Conservation (phyloP, 2,888 invertebrate species). For the Brachyptera risi region DNA sequence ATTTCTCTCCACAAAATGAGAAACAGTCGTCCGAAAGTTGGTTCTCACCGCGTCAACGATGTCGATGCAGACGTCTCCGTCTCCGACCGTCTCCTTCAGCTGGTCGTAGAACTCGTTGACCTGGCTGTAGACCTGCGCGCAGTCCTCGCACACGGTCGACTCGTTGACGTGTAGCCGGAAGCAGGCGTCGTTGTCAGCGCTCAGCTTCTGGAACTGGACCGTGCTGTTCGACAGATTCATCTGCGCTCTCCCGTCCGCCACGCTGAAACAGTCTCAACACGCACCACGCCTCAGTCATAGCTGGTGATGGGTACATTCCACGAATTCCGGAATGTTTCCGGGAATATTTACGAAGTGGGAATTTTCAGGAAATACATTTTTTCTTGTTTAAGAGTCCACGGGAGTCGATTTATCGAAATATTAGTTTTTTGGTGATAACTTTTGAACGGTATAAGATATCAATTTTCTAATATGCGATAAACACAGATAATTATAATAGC, state of each 20-base stretch:
- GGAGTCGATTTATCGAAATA: too few relatives aligned
- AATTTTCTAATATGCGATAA: too few relatives aligned
- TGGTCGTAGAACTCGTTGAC: conserved; percentile 56
- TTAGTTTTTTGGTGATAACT: too few relatives aligned
- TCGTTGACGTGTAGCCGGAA: conserved; percentile 30
- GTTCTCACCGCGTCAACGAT: conserved; percentile 62
- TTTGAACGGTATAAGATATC: too few relatives aligned
- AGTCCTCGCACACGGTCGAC: conserved; percentile 49
- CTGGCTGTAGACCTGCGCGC: conserved; percentile 51
- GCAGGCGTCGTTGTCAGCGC: conserved; percentile 35
- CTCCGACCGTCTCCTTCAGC: conserved; percentile 54
- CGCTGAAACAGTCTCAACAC: conserved; percentile 51
- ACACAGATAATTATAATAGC: too few relatives aligned
- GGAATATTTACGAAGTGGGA: neutral
- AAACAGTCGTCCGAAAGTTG: too few relatives aligned
- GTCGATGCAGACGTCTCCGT: conserved; percentile 62
- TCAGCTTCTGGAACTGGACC: conserved; percentile 43
- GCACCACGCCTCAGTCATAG: too few relatives aligned
- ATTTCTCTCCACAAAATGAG: too few relatives aligned
- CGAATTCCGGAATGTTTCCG: too few relatives aligned
- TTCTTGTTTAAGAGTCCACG: too few relatives aligned
- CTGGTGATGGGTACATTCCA: too few relatives aligned
- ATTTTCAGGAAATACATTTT: too few relatives aligned
- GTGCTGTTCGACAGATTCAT: conserved; percentile 49
- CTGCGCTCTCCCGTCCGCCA: conserved; percentile 45